Percentiles rank a stretch among this genome's conserved stretches.
phyloP scores from a whole-genome alignment of 1,140 invertebrate species.

The Bombus haemorrhoidalis region DNA sequence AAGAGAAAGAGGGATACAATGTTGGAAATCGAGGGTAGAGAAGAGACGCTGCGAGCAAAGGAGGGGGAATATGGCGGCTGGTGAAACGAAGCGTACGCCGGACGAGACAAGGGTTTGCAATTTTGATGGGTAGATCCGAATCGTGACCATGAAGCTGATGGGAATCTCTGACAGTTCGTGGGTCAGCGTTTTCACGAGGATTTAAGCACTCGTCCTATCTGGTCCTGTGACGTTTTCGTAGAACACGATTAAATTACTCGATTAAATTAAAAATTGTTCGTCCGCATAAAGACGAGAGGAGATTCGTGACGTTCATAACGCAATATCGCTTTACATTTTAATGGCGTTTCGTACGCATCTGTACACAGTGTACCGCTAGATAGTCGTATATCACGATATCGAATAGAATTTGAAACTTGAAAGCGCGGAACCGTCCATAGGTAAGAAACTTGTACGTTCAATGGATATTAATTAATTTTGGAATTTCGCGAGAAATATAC shows the following conservation, averaged over 20 bases:
- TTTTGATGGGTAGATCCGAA: slow-evolving; percentile 34
- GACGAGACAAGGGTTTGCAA: slow-evolving; percentile 36
- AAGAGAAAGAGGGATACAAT: background rate
- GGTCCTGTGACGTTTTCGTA: background rate
- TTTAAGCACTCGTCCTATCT: slow-evolving; percentile 12
- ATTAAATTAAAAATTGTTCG: background rate
- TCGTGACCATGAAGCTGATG: slow-evolving; percentile 42
- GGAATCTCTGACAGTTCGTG: slow-evolving; percentile 29
- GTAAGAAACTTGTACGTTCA: background rate
- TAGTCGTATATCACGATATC: background rate
- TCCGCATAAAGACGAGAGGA: background rate
- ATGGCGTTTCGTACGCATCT: background rate
- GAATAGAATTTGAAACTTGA: background rate
- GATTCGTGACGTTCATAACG: background rate
- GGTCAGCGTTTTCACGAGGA: slow-evolving; percentile 40
- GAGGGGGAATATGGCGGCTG: background rate
- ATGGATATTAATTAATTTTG: background rate
- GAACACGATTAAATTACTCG: slow-evolving; percentile 4
- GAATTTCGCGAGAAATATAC: background rate
- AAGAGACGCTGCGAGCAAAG: background rate
- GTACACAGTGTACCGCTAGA: no score
- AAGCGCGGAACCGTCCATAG: background rate
- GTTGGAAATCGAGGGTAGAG: background rate
- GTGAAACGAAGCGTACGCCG: no score
- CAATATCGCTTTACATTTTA: background rate